Percentiles rank a stretch among this genome's conserved stretches.
Conservation (phyloP, 2,113 vertebrate species). For the Irena cyanogastra region DNA sequence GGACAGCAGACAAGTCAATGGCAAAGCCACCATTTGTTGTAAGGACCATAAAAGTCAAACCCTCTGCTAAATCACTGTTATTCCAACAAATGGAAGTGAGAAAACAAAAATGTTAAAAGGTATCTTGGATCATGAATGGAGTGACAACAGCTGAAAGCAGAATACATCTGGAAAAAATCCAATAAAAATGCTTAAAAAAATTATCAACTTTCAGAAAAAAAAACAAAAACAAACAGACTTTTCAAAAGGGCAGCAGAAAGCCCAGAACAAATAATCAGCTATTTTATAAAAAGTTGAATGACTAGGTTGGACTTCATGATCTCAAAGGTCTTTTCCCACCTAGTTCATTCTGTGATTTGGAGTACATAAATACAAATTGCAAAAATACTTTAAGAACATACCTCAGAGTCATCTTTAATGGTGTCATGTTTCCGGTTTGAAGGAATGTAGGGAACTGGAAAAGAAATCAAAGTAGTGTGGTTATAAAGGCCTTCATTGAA, state of each 20-base stretch:
- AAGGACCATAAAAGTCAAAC: neutral
- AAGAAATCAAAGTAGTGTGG: neutral
- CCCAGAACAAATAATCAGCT: neutral
- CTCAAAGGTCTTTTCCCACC: neutral
- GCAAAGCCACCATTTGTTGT: neutral
- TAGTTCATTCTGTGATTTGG: neutral
- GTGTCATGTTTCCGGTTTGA: slow-evolving; percentile 84
- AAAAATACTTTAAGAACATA: slow-evolving; percentile 49
- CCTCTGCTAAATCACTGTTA: neutral
- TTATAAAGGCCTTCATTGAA: neutral
- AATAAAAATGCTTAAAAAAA: neutral
- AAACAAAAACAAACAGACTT: neutral
- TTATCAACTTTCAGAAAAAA: neutral
- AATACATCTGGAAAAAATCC: neutral
- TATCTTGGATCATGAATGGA: neutral
- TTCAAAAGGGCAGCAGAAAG: neutral
- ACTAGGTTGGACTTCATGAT: neutral
- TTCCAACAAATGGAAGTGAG: neutral
- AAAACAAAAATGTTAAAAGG: neutral
- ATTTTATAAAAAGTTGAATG: neutral
- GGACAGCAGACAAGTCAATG: neutral
- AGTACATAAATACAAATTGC: neutral
- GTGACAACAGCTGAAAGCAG: neutral
- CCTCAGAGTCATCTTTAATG: slow-evolving; percentile 88
- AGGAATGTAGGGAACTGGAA: slow-evolving; percentile 83